Evolutionary conservation across 2,888 invertebrate species (phyloP).

Genomic region (Resseliella maxima): DNA sequence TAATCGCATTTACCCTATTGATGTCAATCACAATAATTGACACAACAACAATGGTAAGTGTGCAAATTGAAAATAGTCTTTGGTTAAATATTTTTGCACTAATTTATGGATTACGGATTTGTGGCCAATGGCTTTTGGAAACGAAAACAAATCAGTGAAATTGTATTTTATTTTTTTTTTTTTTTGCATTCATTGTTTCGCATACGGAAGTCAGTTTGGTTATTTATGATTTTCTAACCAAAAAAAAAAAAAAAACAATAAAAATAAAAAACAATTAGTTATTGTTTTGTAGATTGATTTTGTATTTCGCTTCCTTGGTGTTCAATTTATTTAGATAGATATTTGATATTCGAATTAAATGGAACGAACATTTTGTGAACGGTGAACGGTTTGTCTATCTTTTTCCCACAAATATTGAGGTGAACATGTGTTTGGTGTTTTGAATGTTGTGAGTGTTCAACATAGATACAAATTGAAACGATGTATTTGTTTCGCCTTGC

Average conservation of each 20-base stretch:
- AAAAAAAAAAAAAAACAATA: no score
- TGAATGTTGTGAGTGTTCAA: no score
- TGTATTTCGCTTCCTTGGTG: background rate
- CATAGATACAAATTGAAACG: no score
- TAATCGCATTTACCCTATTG: slow-evolving; percentile 43
- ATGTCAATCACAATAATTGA: background rate
- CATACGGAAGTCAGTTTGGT: background rate
- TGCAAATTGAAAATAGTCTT: background rate
- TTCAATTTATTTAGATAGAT: no score
- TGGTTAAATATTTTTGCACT: background rate
- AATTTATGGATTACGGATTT: slow-evolving; percentile 5
- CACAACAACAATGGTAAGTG: background rate
- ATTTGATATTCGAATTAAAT: no score
- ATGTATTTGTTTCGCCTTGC: background rate
- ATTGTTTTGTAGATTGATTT: background rate
- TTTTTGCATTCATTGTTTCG: no score
- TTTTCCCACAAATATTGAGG: no score
- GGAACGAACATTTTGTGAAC: no score
- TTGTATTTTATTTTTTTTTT: no score
- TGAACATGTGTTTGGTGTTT: no score
- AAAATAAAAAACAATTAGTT: background rate
- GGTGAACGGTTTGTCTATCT: no score
- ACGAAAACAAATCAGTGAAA: background rate
- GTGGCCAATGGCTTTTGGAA: background rate
- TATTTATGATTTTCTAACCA: background rate